phyloP scores from a whole-genome alignment of 2,113 vertebrate genomes.

The Coryphaenoides rupestris region DNA sequence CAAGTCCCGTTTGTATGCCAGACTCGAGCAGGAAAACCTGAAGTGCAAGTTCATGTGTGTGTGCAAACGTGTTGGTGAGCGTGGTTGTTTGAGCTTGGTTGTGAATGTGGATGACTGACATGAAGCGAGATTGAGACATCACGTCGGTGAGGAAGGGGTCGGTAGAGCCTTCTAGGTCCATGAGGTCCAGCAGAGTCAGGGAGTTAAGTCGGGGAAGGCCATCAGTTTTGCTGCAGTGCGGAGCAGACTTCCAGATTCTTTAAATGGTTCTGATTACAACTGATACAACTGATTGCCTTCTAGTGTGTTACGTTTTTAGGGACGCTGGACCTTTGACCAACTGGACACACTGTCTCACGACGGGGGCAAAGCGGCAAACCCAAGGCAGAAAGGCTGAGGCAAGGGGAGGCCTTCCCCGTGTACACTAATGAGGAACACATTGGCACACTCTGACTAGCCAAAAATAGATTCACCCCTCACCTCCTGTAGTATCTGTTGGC shows the following conservation, averaged over 20 bases:
- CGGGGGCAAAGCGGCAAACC: slow-evolving; percentile 79
- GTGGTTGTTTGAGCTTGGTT: slow-evolving; percentile 3
- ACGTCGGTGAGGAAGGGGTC: too few relatives aligned
- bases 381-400: slow-evolving; percentile 54
- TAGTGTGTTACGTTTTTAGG: slow-evolving; percentile 89
- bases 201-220: slow-evolving; percentile 9
- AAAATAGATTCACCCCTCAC: slow-evolving; percentile 1
- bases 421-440: not conserved
- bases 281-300: slow-evolving; percentile 79
- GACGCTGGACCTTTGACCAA: slow-evolving; percentile 99
- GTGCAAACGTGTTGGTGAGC: not conserved
- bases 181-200: too few relatives aligned
- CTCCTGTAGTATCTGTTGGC: not conserved
- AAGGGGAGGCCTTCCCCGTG: slow-evolving; percentile 37
- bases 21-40: slow-evolving; percentile 6
- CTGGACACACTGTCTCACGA: slow-evolving; percentile 95
- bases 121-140: not conserved
- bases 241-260: slow-evolving; percentile 56
- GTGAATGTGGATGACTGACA: slow-evolving; percentile 1
- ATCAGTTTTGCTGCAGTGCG: slow-evolving; percentile 85
- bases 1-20: slow-evolving; percentile 10
- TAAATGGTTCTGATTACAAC: slow-evolving; percentile 77
- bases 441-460: slow-evolving; percentile 16
- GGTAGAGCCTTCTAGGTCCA: too few relatives aligned
- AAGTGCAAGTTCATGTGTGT: not conserved